Evolutionary conservation across 2,888 invertebrate genomes (phyloP).

Genomic region (Margaritifera margaritifera): DNA sequence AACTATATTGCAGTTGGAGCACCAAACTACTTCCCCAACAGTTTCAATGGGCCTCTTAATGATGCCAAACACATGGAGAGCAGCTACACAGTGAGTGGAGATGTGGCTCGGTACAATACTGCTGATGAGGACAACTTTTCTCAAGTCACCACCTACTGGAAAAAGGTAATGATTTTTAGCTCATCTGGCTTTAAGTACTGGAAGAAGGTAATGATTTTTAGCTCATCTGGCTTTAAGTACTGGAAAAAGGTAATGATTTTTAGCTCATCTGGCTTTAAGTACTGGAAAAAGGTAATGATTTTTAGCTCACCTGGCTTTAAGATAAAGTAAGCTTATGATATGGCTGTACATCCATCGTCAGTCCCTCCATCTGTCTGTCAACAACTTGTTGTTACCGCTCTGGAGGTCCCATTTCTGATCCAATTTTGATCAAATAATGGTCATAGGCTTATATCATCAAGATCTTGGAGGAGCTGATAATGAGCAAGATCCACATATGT

Average conservation of each 20-base stretch:
- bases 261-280: neutral
- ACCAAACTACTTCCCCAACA: constrained; percentile 98
- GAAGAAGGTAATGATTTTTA: constrained; percentile 78
- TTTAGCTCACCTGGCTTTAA: neutral
- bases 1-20: constrained; percentile 76
- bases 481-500: too few species aligned
- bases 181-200: constrained; percentile 80
- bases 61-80: constrained; percentile 79
- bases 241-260: constrained; percentile 81
- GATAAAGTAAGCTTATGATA: neutral
- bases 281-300: too few species aligned
- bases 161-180: constrained; percentile 76
- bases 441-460: too few species aligned
- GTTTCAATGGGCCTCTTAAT: constrained; percentile 87
- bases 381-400: neutral
- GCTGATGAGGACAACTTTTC: constrained; percentile 92
- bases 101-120: constrained; percentile 85
- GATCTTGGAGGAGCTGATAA: too few species aligned
- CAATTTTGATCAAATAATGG: too few species aligned
- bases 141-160: constrained; percentile 88
- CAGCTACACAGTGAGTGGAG: constrained; percentile 78
- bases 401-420: too few species aligned
- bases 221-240: constrained; percentile 76
- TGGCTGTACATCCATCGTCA: neutral
- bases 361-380: neutral